Evolutionary conservation across 2,888 invertebrate genomes (phyloP), one percentile per base, ranked within the genome.

Genomic region (Noctua fimbriata): DNA sequence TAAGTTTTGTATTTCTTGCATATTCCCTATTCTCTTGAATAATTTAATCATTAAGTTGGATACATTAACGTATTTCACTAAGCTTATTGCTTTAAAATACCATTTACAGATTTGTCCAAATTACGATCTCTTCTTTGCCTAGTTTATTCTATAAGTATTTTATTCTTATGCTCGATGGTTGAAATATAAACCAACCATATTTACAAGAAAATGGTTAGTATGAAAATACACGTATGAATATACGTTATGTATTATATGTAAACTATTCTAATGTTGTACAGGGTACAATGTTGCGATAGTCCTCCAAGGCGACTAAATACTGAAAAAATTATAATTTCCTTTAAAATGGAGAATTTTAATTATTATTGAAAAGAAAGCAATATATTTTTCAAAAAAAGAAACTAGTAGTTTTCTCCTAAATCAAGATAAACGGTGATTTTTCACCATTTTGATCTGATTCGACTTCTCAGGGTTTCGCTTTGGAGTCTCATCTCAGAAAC

Each of bases 191-290:
- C 55, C n/a, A 52, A 58, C 7, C 1, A 69, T 55, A 49, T 69
- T 63, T 73, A 81, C 69, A 81, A 63, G 63, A 85, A 80, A 71
- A 71, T 55, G n/a, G 52, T 49, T 67, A 63, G 32, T 88, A 81
- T 66, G 67, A 87, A 87, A 87, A 87, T 86, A 87, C 36, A 1
- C 65, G n/a, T 36, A n/a, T n/a, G n/a, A n/a, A n/a, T n/a, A n/a
- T n/a, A n/a, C n/a, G n/a, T n/a, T n/a, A n/a, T 5, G 66, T 55
- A 71, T 76, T 72, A 78, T 60, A 81, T 71, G 82, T 58, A 44
- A 72, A 77, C 58, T 79, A 74, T 74, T 60, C 12, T 74, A 77
- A 77, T 75, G 79, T 76, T 75, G 14, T 58, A 60, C 32, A 49
- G 49, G 49, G 58, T 21, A 55, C 36, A 49, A 16, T 65, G 24